phyloP scores from a whole-genome alignment of 2,113 vertebrate genomes.

The Smithornis capensis region DNA sequence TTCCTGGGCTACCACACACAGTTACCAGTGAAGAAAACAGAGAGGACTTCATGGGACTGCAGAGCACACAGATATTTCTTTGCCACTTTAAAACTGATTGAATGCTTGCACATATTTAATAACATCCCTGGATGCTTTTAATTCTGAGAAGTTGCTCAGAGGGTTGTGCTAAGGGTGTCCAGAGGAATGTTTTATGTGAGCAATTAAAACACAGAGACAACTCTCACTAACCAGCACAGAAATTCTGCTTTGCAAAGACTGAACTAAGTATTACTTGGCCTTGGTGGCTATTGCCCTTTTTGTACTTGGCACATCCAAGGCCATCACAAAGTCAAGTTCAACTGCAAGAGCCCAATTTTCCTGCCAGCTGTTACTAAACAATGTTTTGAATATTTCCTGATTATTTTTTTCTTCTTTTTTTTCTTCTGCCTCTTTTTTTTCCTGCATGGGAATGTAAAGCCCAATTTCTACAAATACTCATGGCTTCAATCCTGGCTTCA shows the following conservation, averaged over 20 bases:
- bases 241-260: not conserved
- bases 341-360: not conserved
- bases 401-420: not conserved
- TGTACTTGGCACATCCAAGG: not conserved
- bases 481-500: not conserved
- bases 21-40: not conserved
- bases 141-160: not conserved
- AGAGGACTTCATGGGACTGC: not conserved
- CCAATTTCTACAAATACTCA: not conserved
- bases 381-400: not conserved
- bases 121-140: not conserved
- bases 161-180: not conserved
- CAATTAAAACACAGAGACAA: not conserved
- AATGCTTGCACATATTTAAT: not conserved
- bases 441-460: not conserved
- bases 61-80: not conserved
- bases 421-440: not conserved
- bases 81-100: not conserved
- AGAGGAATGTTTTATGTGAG: not conserved
- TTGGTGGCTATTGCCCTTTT: not conserved
- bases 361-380: not conserved
- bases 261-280: not conserved
- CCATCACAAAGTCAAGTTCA: not conserved
- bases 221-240: not conserved
- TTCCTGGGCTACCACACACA: slow-evolving; percentile 24